These are phyloP conservation scores for Bombycilla garrulus DNA, from an alignment of 2,113 vertebrate genomes.

Conservation along the genomic window DNA sequence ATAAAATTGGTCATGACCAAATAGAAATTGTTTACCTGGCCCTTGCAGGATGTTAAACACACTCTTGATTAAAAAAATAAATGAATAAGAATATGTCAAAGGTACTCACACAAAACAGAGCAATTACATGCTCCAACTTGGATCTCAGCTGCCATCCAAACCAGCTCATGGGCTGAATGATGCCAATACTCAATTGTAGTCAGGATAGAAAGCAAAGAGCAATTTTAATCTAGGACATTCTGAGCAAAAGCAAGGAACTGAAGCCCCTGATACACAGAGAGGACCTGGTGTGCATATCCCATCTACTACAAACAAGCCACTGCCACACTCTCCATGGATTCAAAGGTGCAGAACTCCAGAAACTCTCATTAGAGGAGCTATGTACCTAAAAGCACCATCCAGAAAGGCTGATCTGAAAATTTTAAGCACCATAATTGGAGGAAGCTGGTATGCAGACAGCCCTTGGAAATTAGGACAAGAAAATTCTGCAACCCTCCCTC, in stretches of 20 bases:
- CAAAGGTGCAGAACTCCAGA: background rate
- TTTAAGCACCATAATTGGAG: rapidly evolving
- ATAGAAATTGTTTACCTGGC: background rate
- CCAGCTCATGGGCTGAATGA: background rate
- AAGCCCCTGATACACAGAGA: background rate
- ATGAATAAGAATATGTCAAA: background rate
- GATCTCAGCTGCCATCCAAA: background rate
- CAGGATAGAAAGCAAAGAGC: background rate
- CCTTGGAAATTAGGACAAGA: background rate
- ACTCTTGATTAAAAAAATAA: background rate
- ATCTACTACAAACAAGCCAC: background rate
- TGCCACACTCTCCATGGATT: background rate
- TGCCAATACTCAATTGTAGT: background rate
- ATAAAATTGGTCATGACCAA: background rate
- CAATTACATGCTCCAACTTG: rapidly evolving
- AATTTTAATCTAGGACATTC: background rate
- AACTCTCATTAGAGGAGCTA: background rate
- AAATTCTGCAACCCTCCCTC: background rate
- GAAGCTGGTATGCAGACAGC: background rate
- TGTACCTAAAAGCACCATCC: background rate
- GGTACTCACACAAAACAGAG: background rate
- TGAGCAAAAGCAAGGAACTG: background rate
- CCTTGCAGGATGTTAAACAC: background rate
- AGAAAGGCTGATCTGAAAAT: background rate
- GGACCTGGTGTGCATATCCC: background rate